Evolutionary conservation across 2,797 vertebrate genomes (phyloP).

Genomic region (Novumbra hubbsi): DNA sequence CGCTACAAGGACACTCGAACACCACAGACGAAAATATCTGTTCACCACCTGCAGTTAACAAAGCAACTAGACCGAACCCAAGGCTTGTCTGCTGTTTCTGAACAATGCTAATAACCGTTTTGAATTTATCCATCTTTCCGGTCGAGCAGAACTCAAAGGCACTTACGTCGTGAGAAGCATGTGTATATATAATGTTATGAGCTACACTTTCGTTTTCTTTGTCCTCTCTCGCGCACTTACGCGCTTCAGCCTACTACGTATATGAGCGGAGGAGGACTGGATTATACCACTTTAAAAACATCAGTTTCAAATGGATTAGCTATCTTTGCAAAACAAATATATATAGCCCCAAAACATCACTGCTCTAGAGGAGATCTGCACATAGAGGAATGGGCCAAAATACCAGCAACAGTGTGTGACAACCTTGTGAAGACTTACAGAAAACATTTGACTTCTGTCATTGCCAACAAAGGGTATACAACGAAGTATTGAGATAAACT

Average conservation of each 20-base stretch:
- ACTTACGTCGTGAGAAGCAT: neutral
- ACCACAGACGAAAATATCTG: slow-evolving; percentile 68
- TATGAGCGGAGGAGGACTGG: no score
- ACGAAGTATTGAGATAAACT: no score
- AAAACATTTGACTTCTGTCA: no score
- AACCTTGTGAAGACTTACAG: no score
- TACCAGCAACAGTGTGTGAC: no score
- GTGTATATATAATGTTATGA: neutral
- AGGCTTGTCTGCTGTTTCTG: slow-evolving; percentile 48
- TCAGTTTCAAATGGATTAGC: no score
- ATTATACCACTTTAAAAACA: neutral
- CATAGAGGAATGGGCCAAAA: no score
- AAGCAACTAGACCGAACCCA: slow-evolving; percentile 62
- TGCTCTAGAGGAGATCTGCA: no score
- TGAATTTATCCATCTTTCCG: slow-evolving; percentile 67
- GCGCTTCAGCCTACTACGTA: neutral
- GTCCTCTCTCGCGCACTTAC: neutral
- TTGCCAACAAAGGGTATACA: no score
- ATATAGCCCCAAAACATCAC: no score
- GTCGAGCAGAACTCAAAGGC: neutral
- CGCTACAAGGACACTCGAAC: slow-evolving; percentile 80
- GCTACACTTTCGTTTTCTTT: slow-evolving; percentile 15
- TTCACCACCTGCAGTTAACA: slow-evolving; percentile 73
- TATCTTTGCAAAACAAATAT: no score
- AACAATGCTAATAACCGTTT: slow-evolving; percentile 36